Evolutionary conservation across 2,113 vertebrate species (phyloP).

Genomic region (Artemisiospiza belli): DNA sequence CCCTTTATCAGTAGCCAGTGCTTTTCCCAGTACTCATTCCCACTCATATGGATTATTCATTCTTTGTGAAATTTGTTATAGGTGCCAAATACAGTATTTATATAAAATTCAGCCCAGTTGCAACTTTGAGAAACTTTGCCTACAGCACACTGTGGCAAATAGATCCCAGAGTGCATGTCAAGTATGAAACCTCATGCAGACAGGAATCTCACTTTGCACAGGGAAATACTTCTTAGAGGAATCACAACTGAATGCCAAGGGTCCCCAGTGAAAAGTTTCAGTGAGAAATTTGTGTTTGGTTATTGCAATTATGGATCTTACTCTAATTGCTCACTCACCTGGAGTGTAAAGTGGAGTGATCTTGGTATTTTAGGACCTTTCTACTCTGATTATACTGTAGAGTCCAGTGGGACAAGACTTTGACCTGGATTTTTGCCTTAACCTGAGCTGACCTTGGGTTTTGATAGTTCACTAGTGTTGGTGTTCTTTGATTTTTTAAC

Average conservation of each 20-base stretch:
- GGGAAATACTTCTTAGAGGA: not conserved
- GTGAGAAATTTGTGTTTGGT: not conserved
- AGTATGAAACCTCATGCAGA: not conserved
- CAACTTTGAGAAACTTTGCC: not conserved
- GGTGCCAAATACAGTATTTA: not conserved
- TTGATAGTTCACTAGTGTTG: not conserved
- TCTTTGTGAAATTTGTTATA: not conserved
- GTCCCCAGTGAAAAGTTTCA: not conserved
- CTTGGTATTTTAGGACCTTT: not conserved
- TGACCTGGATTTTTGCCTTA: constrained; percentile 3
- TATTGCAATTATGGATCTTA: not conserved
- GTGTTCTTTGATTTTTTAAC: not conserved
- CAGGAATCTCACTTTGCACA: not conserved
- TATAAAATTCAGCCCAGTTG: not conserved
- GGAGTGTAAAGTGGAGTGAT: not conserved
- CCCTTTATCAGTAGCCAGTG: constrained; percentile 32
- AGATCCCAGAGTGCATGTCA: not conserved
- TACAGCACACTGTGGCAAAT: not conserved
- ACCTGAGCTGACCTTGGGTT: constrained; percentile 9
- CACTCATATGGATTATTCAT: not conserved
- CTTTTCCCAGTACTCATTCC: not conserved
- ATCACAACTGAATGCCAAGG: not conserved
- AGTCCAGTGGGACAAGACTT: not conserved
- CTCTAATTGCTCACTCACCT: constrained; percentile 2
- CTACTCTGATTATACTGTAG: not conserved